These are phyloP conservation scores for Drosophila sp. DNA, from an alignment of 1,140 invertebrate genomes.

Conservation along the genomic window DNA sequence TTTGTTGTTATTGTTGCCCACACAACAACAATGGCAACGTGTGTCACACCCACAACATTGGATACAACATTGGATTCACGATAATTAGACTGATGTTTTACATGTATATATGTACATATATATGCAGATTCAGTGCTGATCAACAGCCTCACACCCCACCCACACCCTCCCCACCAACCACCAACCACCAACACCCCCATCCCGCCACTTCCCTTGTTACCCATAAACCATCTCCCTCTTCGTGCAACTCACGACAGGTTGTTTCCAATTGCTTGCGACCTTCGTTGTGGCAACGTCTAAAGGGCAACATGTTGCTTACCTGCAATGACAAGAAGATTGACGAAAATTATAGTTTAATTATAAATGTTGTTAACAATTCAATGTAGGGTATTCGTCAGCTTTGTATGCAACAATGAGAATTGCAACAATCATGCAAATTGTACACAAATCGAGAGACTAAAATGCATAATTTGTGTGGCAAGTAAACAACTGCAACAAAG, in stretches of 20 bases:
- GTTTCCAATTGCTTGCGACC: slow-evolving; percentile 43
- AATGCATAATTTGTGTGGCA: slow-evolving; percentile 44
- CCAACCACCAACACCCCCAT: not conserved
- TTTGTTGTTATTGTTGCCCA: slow-evolving; percentile 11
- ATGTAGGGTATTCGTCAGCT: slow-evolving; percentile 6
- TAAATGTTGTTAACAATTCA: slow-evolving; percentile 7
- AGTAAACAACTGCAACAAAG: slow-evolving; percentile 8
- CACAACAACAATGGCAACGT: slow-evolving; percentile 18
- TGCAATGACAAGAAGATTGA: slow-evolving; percentile 53
- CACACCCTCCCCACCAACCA: not conserved
- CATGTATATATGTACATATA: no score
- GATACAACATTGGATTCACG: slow-evolving; percentile 28
- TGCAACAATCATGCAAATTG: slow-evolving; percentile 29
- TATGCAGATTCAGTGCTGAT: slow-evolving; percentile 9
- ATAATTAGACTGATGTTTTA: slow-evolving; percentile 63
- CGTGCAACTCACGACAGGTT: slow-evolving; percentile 42
- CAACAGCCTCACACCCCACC: not conserved
- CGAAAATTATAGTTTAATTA: slow-evolving; percentile 40
- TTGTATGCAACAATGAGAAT: slow-evolving; percentile 3
- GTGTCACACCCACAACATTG: slow-evolving; percentile 72
- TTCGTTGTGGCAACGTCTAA: slow-evolving; percentile 30
- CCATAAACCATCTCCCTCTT: not conserved
- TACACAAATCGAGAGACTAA: slow-evolving; percentile 34
- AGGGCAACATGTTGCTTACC: slow-evolving; percentile 51
- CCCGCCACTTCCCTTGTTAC: not conserved